These are phyloP conservation scores for Chionoecetes opilio DNA, from an alignment of 1,140 invertebrate genomes.

Conservation along the genomic window DNA sequence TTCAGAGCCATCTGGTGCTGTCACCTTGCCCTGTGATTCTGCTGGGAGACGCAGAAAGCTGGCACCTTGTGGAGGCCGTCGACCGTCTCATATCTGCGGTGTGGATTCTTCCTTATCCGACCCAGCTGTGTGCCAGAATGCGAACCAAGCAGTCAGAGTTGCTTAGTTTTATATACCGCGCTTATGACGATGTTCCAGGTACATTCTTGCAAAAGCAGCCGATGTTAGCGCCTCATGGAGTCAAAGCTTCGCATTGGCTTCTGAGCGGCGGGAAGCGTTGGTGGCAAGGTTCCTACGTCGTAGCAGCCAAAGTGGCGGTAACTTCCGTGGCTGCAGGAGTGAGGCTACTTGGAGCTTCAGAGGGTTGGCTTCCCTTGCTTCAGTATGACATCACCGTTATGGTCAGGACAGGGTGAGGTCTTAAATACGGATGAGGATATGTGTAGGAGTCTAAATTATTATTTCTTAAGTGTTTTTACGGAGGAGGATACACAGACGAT, in stretches of 20 bases:
- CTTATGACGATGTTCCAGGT: slow-evolving; percentile 49
- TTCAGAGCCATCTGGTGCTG: background rate
- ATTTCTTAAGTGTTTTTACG: too few relatives aligned
- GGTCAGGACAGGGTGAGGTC: too few relatives aligned
- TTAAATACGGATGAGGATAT: too few relatives aligned
- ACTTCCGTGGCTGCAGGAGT: slow-evolving; percentile 25
- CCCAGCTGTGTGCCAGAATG: slow-evolving; percentile 45
- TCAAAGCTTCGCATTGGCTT: slow-evolving; percentile 34
- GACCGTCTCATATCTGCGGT: slow-evolving; percentile 47
- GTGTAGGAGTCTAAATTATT: too few relatives aligned
- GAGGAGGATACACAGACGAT: too few relatives aligned
- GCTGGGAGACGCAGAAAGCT: slow-evolving; percentile 53
- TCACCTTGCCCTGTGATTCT: slow-evolving; percentile 38
- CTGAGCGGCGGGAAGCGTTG: slow-evolving; percentile 45
- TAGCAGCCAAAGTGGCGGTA: slow-evolving; percentile 33
- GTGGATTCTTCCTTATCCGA: slow-evolving; percentile 70
- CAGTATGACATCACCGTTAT: slow-evolving; percentile 66
- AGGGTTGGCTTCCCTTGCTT: slow-evolving; percentile 56
- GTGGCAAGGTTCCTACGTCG: slow-evolving; percentile 62
- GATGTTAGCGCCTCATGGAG: slow-evolving; percentile 19
- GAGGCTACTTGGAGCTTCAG: slow-evolving; percentile 34
- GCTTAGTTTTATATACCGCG: slow-evolving; percentile 60
- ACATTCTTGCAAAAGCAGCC: slow-evolving; percentile 47
- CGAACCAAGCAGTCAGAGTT: slow-evolving; percentile 53
- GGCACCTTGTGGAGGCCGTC: background rate